phyloP scores from a whole-genome alignment of 2,113 vertebrate genomes.

The Amphiprion percula region DNA sequence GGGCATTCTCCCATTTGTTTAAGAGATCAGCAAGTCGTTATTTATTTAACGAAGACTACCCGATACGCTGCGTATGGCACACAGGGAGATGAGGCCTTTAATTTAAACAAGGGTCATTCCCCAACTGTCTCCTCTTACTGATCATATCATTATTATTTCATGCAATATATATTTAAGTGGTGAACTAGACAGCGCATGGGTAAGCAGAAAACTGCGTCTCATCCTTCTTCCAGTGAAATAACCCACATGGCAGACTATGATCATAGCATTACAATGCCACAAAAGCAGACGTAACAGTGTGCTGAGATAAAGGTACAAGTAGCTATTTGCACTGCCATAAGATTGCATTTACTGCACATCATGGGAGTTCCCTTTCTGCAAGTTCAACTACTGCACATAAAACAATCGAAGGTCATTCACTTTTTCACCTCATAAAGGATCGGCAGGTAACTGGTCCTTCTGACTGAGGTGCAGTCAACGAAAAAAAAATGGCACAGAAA shows the following conservation, averaged over 20 bases:
- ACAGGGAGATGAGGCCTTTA: conserved; percentile 3
- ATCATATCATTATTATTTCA: conserved; percentile 50
- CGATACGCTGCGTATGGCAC: conserved; percentile 47
- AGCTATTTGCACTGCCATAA: conserved; percentile 25
- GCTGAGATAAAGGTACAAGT: conserved; percentile 18
- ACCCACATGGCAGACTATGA: conserved; percentile 27
- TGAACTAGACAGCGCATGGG: conserved; percentile 20
- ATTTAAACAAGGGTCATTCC: conserved; percentile 40
- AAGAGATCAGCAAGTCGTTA: conserved; percentile 35
- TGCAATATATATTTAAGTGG: conserved; percentile 58
- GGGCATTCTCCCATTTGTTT: conserved; percentile 34
- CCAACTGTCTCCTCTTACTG: conserved; percentile 26
- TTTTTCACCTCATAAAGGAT: background rate
- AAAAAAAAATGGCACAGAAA: conserved; percentile 11
- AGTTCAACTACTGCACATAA: conserved; percentile 22
- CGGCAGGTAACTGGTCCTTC: background rate
- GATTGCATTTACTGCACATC: conserved; percentile 22
- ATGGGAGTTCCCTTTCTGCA: conserved; percentile 4
- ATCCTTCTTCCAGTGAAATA: conserved; percentile 33
- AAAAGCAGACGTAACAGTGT: conserved; percentile 33
- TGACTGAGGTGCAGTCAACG: background rate
- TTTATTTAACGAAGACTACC: conserved; percentile 50
- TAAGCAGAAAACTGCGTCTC: conserved; percentile 48
- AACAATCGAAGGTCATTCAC: conserved; percentile 31
- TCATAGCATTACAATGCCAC: conserved; percentile 57